Evolutionary conservation across 1,140 invertebrate genomes (phyloP).

Genomic region (Calephelis nemesis): DNA sequence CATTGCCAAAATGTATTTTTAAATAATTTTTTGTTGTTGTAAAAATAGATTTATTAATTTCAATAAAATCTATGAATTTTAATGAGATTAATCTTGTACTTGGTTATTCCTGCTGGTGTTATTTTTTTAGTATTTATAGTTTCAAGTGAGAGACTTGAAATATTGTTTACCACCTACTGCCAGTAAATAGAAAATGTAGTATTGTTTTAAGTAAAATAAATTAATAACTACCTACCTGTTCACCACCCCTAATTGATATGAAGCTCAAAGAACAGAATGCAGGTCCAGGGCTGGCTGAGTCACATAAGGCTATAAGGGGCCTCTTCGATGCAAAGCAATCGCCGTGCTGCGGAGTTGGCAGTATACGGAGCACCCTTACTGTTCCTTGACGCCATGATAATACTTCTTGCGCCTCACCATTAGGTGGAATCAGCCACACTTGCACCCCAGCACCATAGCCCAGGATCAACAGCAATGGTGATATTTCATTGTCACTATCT

Average conservation of each 20-base stretch:
- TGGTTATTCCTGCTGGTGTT: no score
- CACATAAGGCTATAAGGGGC: slow-evolving; percentile 93
- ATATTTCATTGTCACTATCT: slow-evolving; percentile 85
- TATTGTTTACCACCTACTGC: no score
- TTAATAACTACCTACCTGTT: slow-evolving; percentile 82
- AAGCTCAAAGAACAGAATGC: slow-evolving; percentile 94
- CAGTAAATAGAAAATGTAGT: no score
- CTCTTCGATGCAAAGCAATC: slow-evolving; percentile 88
- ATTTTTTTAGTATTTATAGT: no score
- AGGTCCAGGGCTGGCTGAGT: slow-evolving; percentile 88
- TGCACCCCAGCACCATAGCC: slow-evolving; percentile 72
- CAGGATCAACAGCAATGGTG: slow-evolving; percentile 91
- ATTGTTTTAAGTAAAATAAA: background rate
- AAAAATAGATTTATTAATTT: no score
- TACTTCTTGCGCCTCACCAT: slow-evolving; percentile 94
- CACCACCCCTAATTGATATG: slow-evolving; percentile 92
- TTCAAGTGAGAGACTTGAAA: no score
- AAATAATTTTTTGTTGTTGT: no score
- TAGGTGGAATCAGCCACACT: slow-evolving; percentile 88
- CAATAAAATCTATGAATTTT: no score
- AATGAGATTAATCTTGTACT: no score
- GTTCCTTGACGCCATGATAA: slow-evolving; percentile 93
- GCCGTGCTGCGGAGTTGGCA: slow-evolving; percentile 87
- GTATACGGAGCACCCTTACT: slow-evolving; percentile 89
- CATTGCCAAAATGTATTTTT: no score